phyloP scores from a whole-genome alignment of 1,140 invertebrate species.

The Penaeus indicus region DNA sequence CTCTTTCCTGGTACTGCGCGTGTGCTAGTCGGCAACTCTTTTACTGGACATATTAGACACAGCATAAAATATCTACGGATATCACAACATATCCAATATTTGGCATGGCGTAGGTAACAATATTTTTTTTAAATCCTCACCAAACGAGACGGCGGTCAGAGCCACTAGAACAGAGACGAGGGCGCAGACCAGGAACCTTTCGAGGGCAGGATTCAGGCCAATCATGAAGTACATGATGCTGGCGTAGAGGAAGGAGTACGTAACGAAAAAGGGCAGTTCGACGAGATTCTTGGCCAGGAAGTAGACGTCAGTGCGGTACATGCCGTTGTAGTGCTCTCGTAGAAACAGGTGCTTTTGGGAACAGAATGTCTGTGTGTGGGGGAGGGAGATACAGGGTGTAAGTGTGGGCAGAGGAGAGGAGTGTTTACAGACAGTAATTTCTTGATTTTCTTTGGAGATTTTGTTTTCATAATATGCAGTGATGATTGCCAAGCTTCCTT shows the following conservation, averaged over 20 bases:
- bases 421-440: neutral
- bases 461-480: too few relatives aligned
- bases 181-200: slow-evolving; percentile 82
- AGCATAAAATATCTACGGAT: too few relatives aligned
- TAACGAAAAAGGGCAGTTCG: slow-evolving; percentile 82
- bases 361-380: slow-evolving; percentile 85
- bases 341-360: slow-evolving; percentile 91
- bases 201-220: slow-evolving; percentile 80
- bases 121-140: slow-evolving; percentile 72
- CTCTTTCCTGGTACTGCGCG: neutral
- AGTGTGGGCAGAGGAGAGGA: neutral
- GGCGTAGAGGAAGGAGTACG: slow-evolving; percentile 87
- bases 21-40: too few relatives aligned
- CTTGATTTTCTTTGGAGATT: too few relatives aligned
- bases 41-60: too few relatives aligned
- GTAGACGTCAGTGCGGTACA: slow-evolving; percentile 93
- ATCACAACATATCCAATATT: too few relatives aligned
- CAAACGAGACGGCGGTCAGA: slow-evolving; percentile 92
- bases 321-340: slow-evolving; percentile 89
- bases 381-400: neutral
- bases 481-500: too few relatives aligned
- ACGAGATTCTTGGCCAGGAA: slow-evolving; percentile 89
- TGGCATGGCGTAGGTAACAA: too few relatives aligned
- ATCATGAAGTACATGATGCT: slow-evolving; percentile 89
- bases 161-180: slow-evolving; percentile 84